phyloP scores from a whole-genome alignment of 2,797 vertebrate species.

The Mallotus villosus region DNA sequence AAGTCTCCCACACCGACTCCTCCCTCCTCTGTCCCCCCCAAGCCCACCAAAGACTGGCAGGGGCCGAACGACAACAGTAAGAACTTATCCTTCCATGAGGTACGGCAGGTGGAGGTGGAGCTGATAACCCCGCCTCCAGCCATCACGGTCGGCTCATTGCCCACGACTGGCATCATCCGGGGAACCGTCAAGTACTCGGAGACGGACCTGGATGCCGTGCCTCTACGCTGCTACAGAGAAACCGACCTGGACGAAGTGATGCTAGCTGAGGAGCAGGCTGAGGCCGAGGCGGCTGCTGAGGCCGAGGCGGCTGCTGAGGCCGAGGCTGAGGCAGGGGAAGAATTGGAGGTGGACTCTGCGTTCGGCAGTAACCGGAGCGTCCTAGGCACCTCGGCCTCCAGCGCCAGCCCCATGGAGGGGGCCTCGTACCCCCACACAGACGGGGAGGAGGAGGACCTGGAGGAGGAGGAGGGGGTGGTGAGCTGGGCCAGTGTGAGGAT shows the following conservation, averaged over 20 bases:
- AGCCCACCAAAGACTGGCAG: conserved; percentile 36
- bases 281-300: conserved; percentile 36
- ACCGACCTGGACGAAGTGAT: conserved; percentile 91
- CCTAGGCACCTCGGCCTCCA: conserved; percentile 61
- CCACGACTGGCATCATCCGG: conserved; percentile 78
- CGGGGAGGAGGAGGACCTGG: conserved; percentile 47
- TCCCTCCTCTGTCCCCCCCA: conserved; percentile 47
- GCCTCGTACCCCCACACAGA: conserved; percentile 41
- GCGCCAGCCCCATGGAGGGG: conserved; percentile 42
- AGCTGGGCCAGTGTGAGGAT: conserved; percentile 70
- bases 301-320: conserved; percentile 36
- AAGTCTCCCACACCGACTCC: conserved; percentile 46
- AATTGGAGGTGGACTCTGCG: conserved; percentile 79
- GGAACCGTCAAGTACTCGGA: conserved; percentile 88
- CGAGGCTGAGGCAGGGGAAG: conserved; percentile 39
- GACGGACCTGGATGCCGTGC: conserved; percentile 91
- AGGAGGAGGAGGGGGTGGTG: conserved; percentile 65
- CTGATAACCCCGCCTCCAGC: conserved; percentile 66
- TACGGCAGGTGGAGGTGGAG: conserved; percentile 81
- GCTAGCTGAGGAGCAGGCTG: conserved; percentile 31
- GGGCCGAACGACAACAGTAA: conserved; percentile 23
- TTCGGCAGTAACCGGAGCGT: conserved; percentile 86
- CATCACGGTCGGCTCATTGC: conserved; percentile 33
- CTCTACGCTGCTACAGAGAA: conserved; percentile 89
- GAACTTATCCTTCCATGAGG: conserved; percentile 58